Evolutionary conservation across 2,888 invertebrate genomes (phyloP), one percentile per base, ranked within the genome.

Genomic region (Thyatira batis): DNA sequence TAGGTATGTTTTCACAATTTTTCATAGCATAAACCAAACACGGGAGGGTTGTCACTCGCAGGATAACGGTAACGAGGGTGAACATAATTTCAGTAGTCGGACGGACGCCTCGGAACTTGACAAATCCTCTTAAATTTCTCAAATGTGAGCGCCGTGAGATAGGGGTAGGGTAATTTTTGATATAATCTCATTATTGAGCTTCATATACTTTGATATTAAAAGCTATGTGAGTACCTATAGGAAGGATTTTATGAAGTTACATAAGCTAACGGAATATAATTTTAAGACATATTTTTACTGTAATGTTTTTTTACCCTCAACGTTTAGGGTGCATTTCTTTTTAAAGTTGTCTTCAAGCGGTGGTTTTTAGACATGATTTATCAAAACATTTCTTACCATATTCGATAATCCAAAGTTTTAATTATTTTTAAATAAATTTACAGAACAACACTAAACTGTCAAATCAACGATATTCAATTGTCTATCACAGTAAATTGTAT

Each of bases 41-140:
- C 54, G 50, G 54, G 61, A 53, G 58, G 54, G 68, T 65, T 85
- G 85, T 84, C 85, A 84, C 64, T 73, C 61, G 65, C 85, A 86
- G 80, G 59, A 57, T 60, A 61, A 27, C 55, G 30, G 62, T 80
- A 80, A 82, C 78, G 74, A 80, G 85, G 84, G 85, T 83, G 76
- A 75, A 75, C 78, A 75, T 79, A 77, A 84, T 82, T 80, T 78
- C 73, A 69, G 68, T 73, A 72, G 67, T 70, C 73, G 73, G 78
- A 63, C 71, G 76, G 74, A 80, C 80, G 78, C 75, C 70, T 78
- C 66, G 58, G 61, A 74, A 73, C 76, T 81, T 79, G 78, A 81
- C 80, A 84, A 85, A 85, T 84, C 84, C 84, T 78, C 85, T 85
- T 84, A 80, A 81, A 85, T 80, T 79, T 80, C 80, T 76, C 75